Base-by-base conservation (phyloP, 1,140 invertebrate genomes). In the Caenorhabditis brenneri region DNA sequence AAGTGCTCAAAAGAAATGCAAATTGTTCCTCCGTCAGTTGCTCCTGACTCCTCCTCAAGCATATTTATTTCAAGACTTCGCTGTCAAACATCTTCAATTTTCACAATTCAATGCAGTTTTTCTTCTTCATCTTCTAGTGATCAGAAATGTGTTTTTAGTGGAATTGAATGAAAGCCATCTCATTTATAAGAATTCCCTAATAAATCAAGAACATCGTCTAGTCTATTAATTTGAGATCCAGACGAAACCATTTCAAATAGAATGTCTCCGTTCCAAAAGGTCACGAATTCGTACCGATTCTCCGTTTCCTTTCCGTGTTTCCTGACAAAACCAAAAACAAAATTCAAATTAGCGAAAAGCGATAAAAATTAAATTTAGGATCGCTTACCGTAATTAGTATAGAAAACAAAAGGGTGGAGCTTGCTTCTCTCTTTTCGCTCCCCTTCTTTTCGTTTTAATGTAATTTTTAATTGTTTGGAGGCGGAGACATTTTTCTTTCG, bases 271-370 rank as follows among this genome's bases (percentile, higher is more conserved):
- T 74, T 74, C 36, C 9, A 74, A 74, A 74, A 74, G 33, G 65
- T 74, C 65, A 42, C 36, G 16, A 65, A 36, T 65, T 16, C 31
- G n/a, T 42, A 24, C 9, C 29, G 1, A 74, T 42, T n/a, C n/a
- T n/a, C n/a, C n/a, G n/a, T n/a, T n/a, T 31, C 12, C 15, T 3
- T 12, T 74, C 29, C 24, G 42, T n/a, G 6, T 4, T 27, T n/a
- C 9, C 2, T 22, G 19, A 19, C 16, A 39, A 16, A 1, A 1
- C 36, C 19, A 33, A 74, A 74, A 39, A 74, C 24, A 74, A 31
- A 74, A 42, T 74, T 74, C 65, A 74, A 74, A 74, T 74, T 42
- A 74, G 19, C 29, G 36, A 46, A 42, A 74, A 74, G 65, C 36
- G 65, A 42, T 42, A 10, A 9, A 74, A 74, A 74, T 42, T 3